Base-by-base conservation (phyloP, 2,888 invertebrate genomes). In the Ennomos erosarius region DNA sequence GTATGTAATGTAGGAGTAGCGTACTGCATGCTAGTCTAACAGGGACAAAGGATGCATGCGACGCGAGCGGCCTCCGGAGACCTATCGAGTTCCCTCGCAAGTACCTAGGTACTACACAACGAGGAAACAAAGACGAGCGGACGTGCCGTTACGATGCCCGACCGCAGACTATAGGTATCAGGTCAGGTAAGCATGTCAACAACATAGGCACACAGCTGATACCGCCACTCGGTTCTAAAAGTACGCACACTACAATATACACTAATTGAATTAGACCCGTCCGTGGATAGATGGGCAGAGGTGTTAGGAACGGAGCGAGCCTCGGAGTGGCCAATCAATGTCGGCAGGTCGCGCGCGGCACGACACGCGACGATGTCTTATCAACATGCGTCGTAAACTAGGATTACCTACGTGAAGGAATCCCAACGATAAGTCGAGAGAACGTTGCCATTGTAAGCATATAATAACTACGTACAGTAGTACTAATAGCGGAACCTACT, bases 261-360 rank as follows among this genome's bases (percentile, higher is more conserved):
- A 26, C 45, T 66, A 67, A 68, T 68, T 64, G 4, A 67, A 68
- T 68, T 68, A 68, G 59, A 34, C 43, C 37, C 43, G 6, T 26
- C 26, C 26, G 26, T 26, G 26, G 26, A 26, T 26, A 26, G 26
- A 26, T 26, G 26, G 26, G 39, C 42, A 47, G 36, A 62, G 62
- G 62, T 64, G 60, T 61, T 49, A 49, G 56, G 46, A 48, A 35
- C 49, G 58, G 37, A 53, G 39, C 40, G 59, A 51, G n/a, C n/a
- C n/a, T n/a, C 52, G 8, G 48, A 16, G 39, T 38, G 47, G 44
- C 35, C 61, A 55, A 62, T 50, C 59, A 36, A 54, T 58, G 62
- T 44, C 46, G 38, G 9, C 34, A 38, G 26, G 11, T 4, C 26
- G 26, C n/a, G 26, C 26, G 35, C 12, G 40, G 40, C 51, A 34